Conservation (phyloP, 2,888 invertebrate genomes). For the Allacma fusca region DNA sequence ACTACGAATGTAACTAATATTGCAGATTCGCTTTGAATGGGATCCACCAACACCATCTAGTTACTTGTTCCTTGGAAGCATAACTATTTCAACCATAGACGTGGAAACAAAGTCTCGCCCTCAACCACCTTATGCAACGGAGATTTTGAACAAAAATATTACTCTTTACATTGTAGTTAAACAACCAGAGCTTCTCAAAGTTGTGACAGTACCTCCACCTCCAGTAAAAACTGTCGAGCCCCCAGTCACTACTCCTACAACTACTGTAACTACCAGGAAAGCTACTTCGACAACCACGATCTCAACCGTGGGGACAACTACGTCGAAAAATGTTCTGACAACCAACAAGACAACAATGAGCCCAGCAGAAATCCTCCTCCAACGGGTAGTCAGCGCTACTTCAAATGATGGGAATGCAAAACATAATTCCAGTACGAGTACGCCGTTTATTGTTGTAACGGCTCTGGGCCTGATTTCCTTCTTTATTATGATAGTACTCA, state of each 20-base stretch:
- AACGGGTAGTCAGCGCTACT: background rate
- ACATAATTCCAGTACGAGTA: background rate
- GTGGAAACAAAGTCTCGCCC: no score
- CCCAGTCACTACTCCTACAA: background rate
- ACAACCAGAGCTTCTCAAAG: background rate
- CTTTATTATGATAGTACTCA: background rate
- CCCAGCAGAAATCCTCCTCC: no score
- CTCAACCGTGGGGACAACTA: no score
- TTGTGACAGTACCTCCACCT: background rate
- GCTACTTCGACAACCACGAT: no score
- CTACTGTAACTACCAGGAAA: background rate
- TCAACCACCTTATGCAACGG: background rate
- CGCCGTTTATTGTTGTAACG: background rate
- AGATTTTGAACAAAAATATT: background rate
- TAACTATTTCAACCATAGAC: background rate
- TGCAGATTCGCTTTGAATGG: slow-evolving; percentile 2
- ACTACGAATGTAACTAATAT: no score
- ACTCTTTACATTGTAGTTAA: background rate
- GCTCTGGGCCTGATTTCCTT: background rate
- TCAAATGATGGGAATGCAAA: background rate
- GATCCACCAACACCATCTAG: background rate
- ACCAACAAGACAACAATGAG: no score
- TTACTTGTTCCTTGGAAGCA: background rate
- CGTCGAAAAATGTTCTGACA: no score
- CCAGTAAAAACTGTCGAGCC: background rate